Percentiles rank a stretch among this genome's conserved stretches.
These are phyloP conservation scores for Eulemur albifrons DNA, from an alignment of 2,797 vertebrate genomes.

Conservation along the genomic window DNA sequence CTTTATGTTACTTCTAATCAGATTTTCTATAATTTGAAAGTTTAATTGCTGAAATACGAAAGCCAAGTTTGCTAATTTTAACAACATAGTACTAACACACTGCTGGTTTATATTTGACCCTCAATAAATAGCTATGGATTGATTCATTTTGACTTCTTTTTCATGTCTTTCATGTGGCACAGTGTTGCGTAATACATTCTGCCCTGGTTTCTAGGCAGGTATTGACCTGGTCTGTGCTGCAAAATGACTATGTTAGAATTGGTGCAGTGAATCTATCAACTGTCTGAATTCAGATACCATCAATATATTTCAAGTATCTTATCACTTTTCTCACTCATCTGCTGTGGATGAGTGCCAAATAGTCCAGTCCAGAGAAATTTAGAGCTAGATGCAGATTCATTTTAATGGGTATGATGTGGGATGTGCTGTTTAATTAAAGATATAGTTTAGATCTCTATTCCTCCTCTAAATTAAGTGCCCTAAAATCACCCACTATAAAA, in stretches of 20 bases:
- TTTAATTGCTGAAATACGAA: slow-evolving; percentile 48
- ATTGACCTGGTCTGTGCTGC: neutral
- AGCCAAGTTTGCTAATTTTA: neutral
- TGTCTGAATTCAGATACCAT: neutral
- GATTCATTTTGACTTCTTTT: neutral
- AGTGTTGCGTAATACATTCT: neutral
- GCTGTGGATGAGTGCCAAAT: neutral
- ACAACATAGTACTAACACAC: neutral
- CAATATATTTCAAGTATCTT: neutral
- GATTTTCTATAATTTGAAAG: neutral
- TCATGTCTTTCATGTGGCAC: neutral
- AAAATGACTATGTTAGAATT: neutral
- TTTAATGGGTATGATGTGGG: neutral
- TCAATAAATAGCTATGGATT: neutral
- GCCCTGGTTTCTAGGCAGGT: neutral
- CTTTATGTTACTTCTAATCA: neutral
- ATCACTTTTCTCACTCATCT: neutral
- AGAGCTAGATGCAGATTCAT: neutral
- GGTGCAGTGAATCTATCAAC: neutral
- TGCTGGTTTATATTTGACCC: neutral
- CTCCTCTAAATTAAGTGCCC: neutral
- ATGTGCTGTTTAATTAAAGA: neutral
- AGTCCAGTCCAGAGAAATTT: neutral
- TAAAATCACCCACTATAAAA: neutral
- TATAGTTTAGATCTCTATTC: neutral